Evolutionary conservation across 2,797 vertebrate genomes (phyloP), one percentile per base, ranked within the genome.

Genomic region (Sternarchorhynchus goeldii): DNA sequence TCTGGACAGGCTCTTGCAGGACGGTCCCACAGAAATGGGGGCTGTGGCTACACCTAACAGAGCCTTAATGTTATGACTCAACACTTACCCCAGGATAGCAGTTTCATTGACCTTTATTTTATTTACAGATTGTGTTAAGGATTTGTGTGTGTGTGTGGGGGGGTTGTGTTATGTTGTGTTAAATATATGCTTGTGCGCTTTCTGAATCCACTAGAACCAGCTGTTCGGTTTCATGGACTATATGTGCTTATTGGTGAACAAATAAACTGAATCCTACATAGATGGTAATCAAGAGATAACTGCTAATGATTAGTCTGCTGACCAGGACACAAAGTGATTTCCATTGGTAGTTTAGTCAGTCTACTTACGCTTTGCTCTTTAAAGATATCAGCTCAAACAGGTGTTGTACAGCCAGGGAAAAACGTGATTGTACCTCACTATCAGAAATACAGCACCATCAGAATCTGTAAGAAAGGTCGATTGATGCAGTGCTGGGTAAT

Each of bases 1-100:
- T 71, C 60, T 72, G 69, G 76, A 72, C 79, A 81, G 62, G 73
- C 57, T 53, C 31, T 17, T 64, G 21, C 65, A 69, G 32, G 31
- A 63, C 41, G 56, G 29, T 2, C 14, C 10, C 2, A 6, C 31
- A 20, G 17, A 6, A 39, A 3, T 0, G 34, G 34, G 50, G 32
- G 2, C 18, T 7, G 31, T 3, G 55, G 20, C 14, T 66, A 50
- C 39, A 57, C 57, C 53, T 41, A 29, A 5, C 25, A 58, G 16
- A 39, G n/a, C 50, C 36, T 56, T 6, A 66, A 55, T 55, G 45
- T 31, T 16, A 10, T 14, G 10, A 18, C 6, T 53, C 16, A 69
- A 6, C 39, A 0, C n/a, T 8, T 16, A 6, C 60, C 60, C 17
- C 60, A 16, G 34, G n/a, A 65, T 2, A 6, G 16, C 32, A 0